A percentile compares a stretch with the other conserved stretches of the same genome.
phyloP scores from a whole-genome alignment of 2,888 invertebrate species.

The Crematogaster levior region DNA sequence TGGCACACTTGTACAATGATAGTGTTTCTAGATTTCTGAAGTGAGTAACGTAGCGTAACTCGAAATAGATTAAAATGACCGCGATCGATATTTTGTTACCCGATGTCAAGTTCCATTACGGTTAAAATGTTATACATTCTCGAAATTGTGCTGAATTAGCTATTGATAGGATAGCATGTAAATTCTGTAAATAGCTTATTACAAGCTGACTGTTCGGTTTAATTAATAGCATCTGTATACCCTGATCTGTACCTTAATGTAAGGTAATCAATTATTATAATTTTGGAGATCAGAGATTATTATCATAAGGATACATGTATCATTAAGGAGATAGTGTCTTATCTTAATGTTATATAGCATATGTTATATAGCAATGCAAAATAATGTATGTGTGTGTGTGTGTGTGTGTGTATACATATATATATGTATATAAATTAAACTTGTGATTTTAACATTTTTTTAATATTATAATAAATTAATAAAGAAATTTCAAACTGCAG shows the following conservation, averaged over 20 bases:
- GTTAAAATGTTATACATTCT: conserved; percentile 7
- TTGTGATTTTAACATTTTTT: background rate
- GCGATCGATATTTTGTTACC: conserved; percentile 44
- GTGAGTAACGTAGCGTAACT: background rate
- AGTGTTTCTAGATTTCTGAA: conserved; percentile 17
- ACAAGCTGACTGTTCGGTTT: background rate
- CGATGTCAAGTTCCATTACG: conserved; percentile 1
- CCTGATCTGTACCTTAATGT: too few species aligned
- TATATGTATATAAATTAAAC: background rate
- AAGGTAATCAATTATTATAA: conserved; percentile 4
- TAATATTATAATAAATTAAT: background rate
- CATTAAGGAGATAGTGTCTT: background rate
- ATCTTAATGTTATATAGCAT: background rate
- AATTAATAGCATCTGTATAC: conserved; percentile 22
- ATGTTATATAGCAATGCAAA: background rate
- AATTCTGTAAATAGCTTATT: conserved; percentile 40
- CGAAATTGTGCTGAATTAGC: conserved; percentile 49
- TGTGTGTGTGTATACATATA: too few species aligned
- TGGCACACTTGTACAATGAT: background rate
- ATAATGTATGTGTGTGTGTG: too few species aligned
- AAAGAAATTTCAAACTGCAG: background rate
- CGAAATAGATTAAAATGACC: conserved; percentile 43
- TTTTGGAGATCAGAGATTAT: background rate
- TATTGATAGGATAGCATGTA: conserved; percentile 26
- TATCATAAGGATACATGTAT: background rate